Conservation (phyloP, 2,888 invertebrate species). For the Heliconius aoede region DNA sequence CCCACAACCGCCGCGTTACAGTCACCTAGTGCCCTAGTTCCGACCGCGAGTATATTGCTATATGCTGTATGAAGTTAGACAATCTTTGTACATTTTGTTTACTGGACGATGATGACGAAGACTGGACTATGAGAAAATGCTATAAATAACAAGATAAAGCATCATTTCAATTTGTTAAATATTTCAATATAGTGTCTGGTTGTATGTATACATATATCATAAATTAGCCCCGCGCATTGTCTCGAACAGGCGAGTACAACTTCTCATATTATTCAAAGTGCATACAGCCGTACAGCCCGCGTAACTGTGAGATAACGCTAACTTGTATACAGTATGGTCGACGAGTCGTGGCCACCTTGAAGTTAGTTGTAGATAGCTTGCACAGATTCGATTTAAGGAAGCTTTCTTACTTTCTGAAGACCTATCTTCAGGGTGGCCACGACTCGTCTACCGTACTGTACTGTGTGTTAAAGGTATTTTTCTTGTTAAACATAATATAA, state of each 20-base stretch:
- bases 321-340: neutral
- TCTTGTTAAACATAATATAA: neutral
- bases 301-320: slow-evolving; percentile 13
- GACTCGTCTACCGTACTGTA: neutral
- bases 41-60: too few relatives aligned
- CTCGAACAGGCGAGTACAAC: neutral
- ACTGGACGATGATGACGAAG: too few relatives aligned
- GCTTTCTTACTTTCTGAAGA: too few relatives aligned
- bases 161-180: neutral
- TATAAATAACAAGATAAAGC: neutral
- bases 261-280: slow-evolving; percentile 24
- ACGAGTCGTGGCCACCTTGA: too few relatives aligned
- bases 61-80: too few relatives aligned
- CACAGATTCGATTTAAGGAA: too few relatives aligned
- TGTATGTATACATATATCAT: neutral
- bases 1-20: too few relatives aligned
- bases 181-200: neutral
- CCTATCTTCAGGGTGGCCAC: too few relatives aligned
- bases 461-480: neutral
- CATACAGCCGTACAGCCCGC: neutral
- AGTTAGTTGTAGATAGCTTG: too few relatives aligned
- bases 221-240: neutral
- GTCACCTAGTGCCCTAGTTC: too few relatives aligned
- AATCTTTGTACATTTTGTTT: too few relatives aligned
- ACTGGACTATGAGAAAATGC: neutral